Evolutionary conservation across 2,888 invertebrate genomes (phyloP).

Genomic region (Heliconius ethilla): DNA sequence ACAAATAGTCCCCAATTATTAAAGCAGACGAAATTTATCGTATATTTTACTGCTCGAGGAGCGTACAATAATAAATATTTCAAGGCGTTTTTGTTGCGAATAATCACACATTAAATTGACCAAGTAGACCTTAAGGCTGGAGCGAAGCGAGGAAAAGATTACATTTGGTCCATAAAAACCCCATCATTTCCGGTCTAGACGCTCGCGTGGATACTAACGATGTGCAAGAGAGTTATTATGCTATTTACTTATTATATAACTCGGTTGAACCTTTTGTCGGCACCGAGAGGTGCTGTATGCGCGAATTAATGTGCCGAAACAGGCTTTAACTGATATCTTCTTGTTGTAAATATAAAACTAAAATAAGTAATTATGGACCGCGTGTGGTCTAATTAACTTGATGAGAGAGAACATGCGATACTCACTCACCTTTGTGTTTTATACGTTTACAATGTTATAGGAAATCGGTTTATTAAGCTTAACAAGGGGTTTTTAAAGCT

Average conservation of each 20-base stretch:
- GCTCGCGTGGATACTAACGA: slow-evolving; percentile 64
- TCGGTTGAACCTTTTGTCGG: slow-evolving; percentile 43
- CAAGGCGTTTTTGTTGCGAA: slow-evolving; percentile 5
- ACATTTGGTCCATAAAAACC: slow-evolving; percentile 40
- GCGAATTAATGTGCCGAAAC: slow-evolving; percentile 56
- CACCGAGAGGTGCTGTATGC: slow-evolving; percentile 49
- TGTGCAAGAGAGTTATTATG: slow-evolving; percentile 59
- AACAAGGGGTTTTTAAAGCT: neutral
- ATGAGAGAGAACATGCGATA: slow-evolving; percentile 13
- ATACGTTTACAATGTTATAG: neutral
- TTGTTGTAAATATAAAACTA: slow-evolving; percentile 22
- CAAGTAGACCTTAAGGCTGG: slow-evolving; percentile 30
- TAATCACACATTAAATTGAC: slow-evolving; percentile 22
- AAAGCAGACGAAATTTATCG: slow-evolving; percentile 21
- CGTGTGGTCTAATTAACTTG: slow-evolving; percentile 25
- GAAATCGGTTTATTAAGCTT: slow-evolving; percentile 12
- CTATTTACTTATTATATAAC: slow-evolving; percentile 31
- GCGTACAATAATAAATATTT: slow-evolving; percentile 14
- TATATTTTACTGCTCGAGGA: slow-evolving; percentile 15
- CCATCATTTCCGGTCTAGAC: slow-evolving; percentile 68
- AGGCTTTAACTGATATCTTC: slow-evolving; percentile 23
- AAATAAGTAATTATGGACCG: slow-evolving; percentile 17
- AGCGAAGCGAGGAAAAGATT: slow-evolving; percentile 30
- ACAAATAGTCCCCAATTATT: slow-evolving; percentile 19
- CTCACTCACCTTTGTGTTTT: neutral